Evolutionary conservation across 2,888 invertebrate genomes (phyloP).

Genomic region (Limnephilus rhombicus): DNA sequence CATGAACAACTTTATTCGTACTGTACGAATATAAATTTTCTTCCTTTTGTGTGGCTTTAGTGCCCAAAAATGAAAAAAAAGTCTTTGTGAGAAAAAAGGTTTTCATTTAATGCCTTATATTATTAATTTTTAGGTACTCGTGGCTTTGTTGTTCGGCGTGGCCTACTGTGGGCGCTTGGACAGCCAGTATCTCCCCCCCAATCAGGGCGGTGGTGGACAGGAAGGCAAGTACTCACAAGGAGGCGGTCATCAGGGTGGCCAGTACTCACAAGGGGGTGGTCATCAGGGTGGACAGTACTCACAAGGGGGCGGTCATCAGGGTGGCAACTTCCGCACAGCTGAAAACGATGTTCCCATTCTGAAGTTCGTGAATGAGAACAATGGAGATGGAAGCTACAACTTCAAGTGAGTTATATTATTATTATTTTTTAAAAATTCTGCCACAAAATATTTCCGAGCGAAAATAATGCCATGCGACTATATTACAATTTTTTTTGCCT

Average conservation of each 20-base stretch:
- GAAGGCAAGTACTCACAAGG: no score
- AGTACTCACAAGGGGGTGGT: constrained; percentile 7
- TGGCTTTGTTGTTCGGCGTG: constrained; percentile 47
- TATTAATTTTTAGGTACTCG: constrained; percentile 28
- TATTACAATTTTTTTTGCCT: no score
- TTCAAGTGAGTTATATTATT: constrained; percentile 76
- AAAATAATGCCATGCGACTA: no score
- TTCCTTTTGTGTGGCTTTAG: no score
- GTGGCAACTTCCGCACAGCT: constrained; percentile 40
- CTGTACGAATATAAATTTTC: no score
- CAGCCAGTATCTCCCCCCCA: constrained; percentile 55
- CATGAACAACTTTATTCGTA: no score
- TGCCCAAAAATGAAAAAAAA: no score
- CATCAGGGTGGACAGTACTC: not conserved
- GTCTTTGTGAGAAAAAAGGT: not conserved
- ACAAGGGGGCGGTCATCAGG: not conserved
- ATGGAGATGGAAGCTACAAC: constrained; percentile 81
- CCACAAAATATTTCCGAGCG: no score
- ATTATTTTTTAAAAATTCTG: not conserved
- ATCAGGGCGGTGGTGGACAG: not conserved
- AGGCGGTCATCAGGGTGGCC: not conserved
- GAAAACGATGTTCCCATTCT: constrained; percentile 78
- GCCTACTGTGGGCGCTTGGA: constrained; percentile 55
- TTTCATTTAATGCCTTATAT: not conserved
- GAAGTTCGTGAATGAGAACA: constrained; percentile 79